A percentile compares a stretch with the other conserved stretches of the same genome.
These are phyloP conservation scores for Ophraella communa DNA, from an alignment of 2,888 invertebrate genomes.

Conservation along the genomic window DNA sequence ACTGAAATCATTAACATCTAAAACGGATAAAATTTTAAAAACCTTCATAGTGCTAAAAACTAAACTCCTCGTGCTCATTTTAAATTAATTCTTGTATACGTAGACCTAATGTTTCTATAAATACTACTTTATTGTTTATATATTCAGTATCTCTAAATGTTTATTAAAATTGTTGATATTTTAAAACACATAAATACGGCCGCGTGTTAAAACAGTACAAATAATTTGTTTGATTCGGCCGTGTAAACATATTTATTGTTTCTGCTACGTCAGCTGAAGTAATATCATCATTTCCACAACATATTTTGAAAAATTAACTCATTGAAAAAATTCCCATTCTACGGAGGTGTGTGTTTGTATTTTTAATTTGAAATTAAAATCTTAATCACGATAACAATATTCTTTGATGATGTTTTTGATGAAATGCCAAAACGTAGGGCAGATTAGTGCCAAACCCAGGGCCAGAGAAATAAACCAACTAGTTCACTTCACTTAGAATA, in stretches of 20 bases:
- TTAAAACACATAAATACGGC: background rate
- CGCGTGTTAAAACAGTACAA: background rate
- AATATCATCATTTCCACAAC: too few species aligned
- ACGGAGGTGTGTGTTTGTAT: background rate
- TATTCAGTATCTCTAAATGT: background rate
- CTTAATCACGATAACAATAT: background rate
- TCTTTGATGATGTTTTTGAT: too few species aligned
- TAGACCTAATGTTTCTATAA: background rate
- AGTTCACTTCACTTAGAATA: too few species aligned
- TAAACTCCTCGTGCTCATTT: background rate
- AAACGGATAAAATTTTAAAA: too few species aligned
- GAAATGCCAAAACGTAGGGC: too few species aligned
- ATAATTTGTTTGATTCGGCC: background rate
- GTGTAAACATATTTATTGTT: background rate
- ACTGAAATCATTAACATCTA: too few species aligned
- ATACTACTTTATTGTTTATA: background rate
- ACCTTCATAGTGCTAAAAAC: too few species aligned
- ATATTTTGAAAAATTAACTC: background rate
- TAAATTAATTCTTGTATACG: background rate
- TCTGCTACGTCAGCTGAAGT: background rate
- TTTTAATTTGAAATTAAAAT: background rate
- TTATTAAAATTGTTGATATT: background rate
- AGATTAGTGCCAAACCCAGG: too few species aligned
- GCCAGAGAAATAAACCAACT: too few species aligned
- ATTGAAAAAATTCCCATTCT: background rate